Base-by-base conservation (phyloP, 2,113 vertebrate species). In the Microtus ochrogaster region DNA sequence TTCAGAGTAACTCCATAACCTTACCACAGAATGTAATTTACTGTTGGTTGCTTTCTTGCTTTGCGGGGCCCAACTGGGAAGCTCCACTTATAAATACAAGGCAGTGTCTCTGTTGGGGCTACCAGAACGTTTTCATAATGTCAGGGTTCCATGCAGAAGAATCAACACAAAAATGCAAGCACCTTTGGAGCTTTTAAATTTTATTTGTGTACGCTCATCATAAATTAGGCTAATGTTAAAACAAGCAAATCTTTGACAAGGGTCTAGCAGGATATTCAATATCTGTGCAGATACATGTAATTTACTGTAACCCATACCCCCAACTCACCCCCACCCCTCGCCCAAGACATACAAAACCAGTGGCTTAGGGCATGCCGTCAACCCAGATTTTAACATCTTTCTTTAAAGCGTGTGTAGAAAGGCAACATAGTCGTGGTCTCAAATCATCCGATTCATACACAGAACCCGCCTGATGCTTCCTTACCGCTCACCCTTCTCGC, bases 221-320 rank as follows among this genome's bases (percentile, higher is more conserved):
- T 97, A 98, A 97, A 98, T 98, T 97, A 98, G 92, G 97, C 98
- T 97, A 96, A 98, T 94, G 93, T 96, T 33, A 97, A 98, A 98
- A 97, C 94, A 98, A 98, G 98, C 90, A 98, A 96, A 98, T 76
- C 78, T 97, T 97, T 97, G 94, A 98, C 95, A 96, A 97, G 96
- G 70, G 61, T 91, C 98, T 96, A 97, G 94, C 58, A 98, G 96
- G 96, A 96, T 97, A 98, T 98, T 98, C 98, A 98, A 94, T 97
- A 98, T 98, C 98, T 98, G 96, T 96, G 97, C 81, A 97, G 97
- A 97, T 98, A 98, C 96, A 98, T 97, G 97, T 97, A 97, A 98
- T 98, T 98, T 98, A 98, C 97, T 98, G 93, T 91, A 79, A 21
- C 3, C 9, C 13, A 58, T 58, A 58, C 13, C 30, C 77, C 47